Evolutionary conservation across 2,888 invertebrate species (phyloP), one percentile per base, ranked within the genome.

Genomic region (Coenonympha arcania): DNA sequence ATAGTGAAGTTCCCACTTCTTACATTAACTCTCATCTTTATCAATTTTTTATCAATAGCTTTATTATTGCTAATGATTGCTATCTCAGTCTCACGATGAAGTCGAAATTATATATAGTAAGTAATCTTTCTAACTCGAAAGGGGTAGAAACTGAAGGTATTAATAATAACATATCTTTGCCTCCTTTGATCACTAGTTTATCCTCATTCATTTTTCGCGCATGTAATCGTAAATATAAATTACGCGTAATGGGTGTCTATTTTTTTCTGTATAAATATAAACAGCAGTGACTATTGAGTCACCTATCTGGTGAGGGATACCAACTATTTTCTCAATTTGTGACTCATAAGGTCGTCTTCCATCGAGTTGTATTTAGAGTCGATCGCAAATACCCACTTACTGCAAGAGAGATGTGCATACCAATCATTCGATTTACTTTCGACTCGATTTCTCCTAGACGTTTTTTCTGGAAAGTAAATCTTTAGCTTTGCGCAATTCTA

Each of bases 291-390:
- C n/a, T n/a, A 33, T 6, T 39, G 47, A 43, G 34, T 48, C 47
- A 46, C 16, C 9, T 18, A 24, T 31, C 20, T 15, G 19, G 34
- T 19, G 26, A 30, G 30, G 24, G 33, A 41, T 37, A 37, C n/a
- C 11, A 20, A 19, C 43, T 47, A 43, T 52, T 43, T 43, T 15
- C 31, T 26, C 31, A 26, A 22, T 20, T 11, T 37, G 34, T 52
- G 47, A 52, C 40, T 52, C 51, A 52, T 51, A 46, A 43, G 51
- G 40, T 36, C 50, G 24, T 26, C 44, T 18, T 8, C 41, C 18
- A 33, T 24, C 22, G 16, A 24, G 18, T 13, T 33, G 33, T 16
- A 34, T 48, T 48, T 24, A 4, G 47, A 47, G 8, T 31, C 20
- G 19, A n/a, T 30, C 39, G 37, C 28, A 41, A 6, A 18, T 19